phyloP scores from a whole-genome alignment of 2,113 vertebrate species.

The Spizaetus ornatus region DNA sequence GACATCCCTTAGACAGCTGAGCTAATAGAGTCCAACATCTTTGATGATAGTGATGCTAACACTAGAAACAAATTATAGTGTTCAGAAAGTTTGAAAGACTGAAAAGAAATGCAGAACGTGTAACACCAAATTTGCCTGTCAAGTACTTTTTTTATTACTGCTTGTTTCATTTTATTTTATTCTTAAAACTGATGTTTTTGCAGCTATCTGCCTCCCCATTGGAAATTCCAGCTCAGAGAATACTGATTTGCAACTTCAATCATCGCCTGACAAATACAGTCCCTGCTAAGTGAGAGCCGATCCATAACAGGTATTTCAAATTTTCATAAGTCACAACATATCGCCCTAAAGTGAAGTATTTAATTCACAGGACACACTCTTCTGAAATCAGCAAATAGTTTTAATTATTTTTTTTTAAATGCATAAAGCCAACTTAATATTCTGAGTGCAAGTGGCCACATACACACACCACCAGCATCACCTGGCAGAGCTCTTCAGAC shows the following conservation, averaged over 20 bases:
- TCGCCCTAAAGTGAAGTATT: constrained; percentile 70
- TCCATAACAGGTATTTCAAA: constrained; percentile 77
- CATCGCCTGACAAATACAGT: constrained; percentile 68
- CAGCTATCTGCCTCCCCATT: constrained; percentile 68
- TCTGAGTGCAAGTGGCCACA: neutral
- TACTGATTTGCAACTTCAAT: constrained; percentile 75
- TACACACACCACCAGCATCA: neutral
- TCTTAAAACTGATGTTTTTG: constrained; percentile 74
- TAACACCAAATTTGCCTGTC: constrained; percentile 82
- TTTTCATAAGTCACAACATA: constrained; percentile 78
- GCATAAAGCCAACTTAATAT: constrained; percentile 9
- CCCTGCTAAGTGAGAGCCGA: constrained; percentile 63
- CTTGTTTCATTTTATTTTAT: constrained; percentile 79
- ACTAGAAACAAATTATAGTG: constrained; percentile 79
- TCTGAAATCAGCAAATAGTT: constrained; percentile 63
- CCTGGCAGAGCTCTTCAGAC: neutral
- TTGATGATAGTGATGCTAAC: constrained; percentile 70
- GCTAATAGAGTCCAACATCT: constrained; percentile 75
- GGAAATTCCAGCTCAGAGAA: constrained; percentile 69
- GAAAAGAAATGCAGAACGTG: constrained; percentile 70
- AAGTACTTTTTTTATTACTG: constrained; percentile 73
- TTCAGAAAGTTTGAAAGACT: constrained; percentile 78
- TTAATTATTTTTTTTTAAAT: neutral
- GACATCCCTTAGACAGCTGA: constrained; percentile 58
- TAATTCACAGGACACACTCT: constrained; percentile 66